Base-by-base conservation (phyloP, 2,113 vertebrate genomes). In the Chauna torquata region DNA sequence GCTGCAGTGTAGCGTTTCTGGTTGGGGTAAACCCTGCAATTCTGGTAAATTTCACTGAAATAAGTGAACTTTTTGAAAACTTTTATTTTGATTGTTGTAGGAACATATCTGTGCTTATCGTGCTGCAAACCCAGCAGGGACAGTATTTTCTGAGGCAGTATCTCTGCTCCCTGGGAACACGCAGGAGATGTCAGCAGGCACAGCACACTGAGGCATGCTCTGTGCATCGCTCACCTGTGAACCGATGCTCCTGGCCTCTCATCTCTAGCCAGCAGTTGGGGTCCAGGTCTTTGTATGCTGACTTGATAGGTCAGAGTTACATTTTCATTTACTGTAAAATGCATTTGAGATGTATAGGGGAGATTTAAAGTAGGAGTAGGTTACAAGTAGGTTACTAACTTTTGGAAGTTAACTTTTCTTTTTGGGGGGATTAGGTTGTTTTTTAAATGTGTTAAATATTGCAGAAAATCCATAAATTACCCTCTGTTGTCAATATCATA, bases 151-250 rank as follows among this genome's bases (percentile, higher is more conserved):
- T 75, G 77, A 74, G 27, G 24, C 18, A 28, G 28, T 52, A 57
- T 14, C 25, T 82, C 42, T 95, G 52, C 14, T 59, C 12, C 38
- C 38, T 52, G 45, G n/a, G 49, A 77, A 3, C 23, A 24, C 1
- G 1, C 25, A 27, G 71, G 50, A 57, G 66, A 5, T 40, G 10
- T 4, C 18, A 24, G 27, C 40, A 38, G n/a, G 28, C n/a, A n/a
- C 34, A 36, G 28, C 38, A 34, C 16, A 6, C 15, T 20, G 65
- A 36, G 64, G 23, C 36, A 47, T 5, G 3, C 40, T 52, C 18
- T 18, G 11, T 34, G 40, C 12, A 3, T 78, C 0, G 0, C 42
- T 58, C 42, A 25, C 24, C 0, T 24, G 34, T 11, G 57, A 19
- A 14, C 45, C 27, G 0, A 1, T 91, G 50, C 42, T 86, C n/a